Conservation (phyloP, 2,797 vertebrate species). For the Hapalemur alaotrensis region DNA sequence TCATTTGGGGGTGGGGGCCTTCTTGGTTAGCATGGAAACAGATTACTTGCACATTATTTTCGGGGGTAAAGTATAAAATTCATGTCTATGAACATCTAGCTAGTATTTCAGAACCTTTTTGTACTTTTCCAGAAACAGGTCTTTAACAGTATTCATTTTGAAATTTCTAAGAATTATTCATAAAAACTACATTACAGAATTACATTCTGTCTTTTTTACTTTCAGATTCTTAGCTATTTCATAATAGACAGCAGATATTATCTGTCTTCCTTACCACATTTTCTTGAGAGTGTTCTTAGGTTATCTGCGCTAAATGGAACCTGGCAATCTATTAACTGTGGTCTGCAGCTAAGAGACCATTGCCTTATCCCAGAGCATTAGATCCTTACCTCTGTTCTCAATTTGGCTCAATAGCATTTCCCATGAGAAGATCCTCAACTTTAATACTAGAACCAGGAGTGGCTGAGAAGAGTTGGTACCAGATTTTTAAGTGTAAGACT, state of each 20-base stretch:
- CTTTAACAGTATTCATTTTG: not conserved
- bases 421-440: not conserved
- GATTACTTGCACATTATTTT: not conserved
- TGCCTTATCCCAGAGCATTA: not conserved
- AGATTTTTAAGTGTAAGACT: constrained; percentile 4
- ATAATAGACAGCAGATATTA: not conserved
- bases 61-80: not conserved
- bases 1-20: constrained; percentile 3
- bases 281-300: constrained; percentile 48
- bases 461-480: not conserved
- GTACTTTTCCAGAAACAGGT: not conserved
- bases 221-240: constrained; percentile 18
- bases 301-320: constrained; percentile 33
- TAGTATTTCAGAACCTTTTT: not conserved
- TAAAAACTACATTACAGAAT: not conserved
- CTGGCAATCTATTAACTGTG: not conserved
- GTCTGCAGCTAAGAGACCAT: constrained; percentile 6
- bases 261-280: constrained; percentile 38
- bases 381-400: constrained; percentile 28
- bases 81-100: not conserved
- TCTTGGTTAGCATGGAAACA: not conserved
- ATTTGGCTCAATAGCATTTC: not conserved
- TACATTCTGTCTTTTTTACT: not conserved
- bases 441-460: not conserved
- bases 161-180: constrained; percentile 10